Base-by-base conservation (phyloP, 2,888 invertebrate species). In the Bombylius major region DNA sequence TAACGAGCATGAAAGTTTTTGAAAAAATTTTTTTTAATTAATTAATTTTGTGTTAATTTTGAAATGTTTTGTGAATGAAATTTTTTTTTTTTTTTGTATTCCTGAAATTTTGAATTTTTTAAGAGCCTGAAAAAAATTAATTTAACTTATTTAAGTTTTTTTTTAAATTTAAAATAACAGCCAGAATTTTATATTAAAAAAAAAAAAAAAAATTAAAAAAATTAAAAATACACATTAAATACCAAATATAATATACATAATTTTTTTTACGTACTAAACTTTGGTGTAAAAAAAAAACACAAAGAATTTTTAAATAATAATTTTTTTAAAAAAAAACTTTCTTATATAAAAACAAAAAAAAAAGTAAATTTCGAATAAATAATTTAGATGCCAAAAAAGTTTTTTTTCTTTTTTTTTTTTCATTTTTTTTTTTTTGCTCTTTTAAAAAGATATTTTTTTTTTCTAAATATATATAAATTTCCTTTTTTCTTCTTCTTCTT, bases 181-280 rank as follows among this genome's bases (percentile, higher is more conserved):
- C 42, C 31, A 44, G 52, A 46, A 52, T 23, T 53, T 53, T 50
- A 8, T 47, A 34, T 53, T 55, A 50, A 54, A 48, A 53, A 45
- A 50, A 51, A 23, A n/a, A n/a, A 47, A 49, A 46, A 45, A 42
- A 50, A 53, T 46, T 54, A 46, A 47, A 53, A 45, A 56, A 46
- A 53, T 23, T 23, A 23, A 23, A 2, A 23, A 23, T 23, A 11
- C 4, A 39, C 11, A 42, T 42, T 42, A 42, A 5, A 42, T 11
- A 7, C 39, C 8, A 11, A 42, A 42, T 42, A 36, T 42, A 36
- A 36, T 8, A 42, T 42, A 42, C 8, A 42, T 11, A 56, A 53
- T 51, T 53, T 59, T 55, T 51, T 59, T 55, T 51, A 55, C 55
- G 53, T 48, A 54, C 57, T 59, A 59, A 56, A 54, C 59, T 59